phyloP scores from a whole-genome alignment of 2,888 invertebrate species.

The Tetragnatha montana region DNA sequence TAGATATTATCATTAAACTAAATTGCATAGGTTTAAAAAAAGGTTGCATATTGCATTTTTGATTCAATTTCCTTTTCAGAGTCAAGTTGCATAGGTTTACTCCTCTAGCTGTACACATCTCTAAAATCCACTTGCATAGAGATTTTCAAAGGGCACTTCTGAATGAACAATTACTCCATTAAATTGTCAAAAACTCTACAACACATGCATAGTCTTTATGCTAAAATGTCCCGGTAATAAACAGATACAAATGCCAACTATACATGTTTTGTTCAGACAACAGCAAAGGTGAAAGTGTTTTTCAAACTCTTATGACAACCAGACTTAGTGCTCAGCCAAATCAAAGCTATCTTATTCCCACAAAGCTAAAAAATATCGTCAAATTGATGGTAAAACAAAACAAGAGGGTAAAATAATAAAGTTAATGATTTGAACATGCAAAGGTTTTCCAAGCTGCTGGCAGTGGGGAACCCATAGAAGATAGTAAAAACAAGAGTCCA shows the following conservation, averaged over 20 bases:
- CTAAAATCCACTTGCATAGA: slow-evolving; percentile 53
- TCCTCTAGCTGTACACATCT: slow-evolving; percentile 47
- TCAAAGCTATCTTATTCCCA: slow-evolving; percentile 66
- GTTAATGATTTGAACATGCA: slow-evolving; percentile 44
- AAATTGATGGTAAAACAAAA: slow-evolving; percentile 26
- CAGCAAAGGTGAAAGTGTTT: slow-evolving; percentile 37
- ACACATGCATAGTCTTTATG: slow-evolving; percentile 56
- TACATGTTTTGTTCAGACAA: slow-evolving; percentile 68
- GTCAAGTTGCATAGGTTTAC: slow-evolving; percentile 50
- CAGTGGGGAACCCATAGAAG: slow-evolving; percentile 64
- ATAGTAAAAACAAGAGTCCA: slow-evolving; percentile 63
- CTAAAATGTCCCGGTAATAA: slow-evolving; percentile 31
- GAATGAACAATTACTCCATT: slow-evolving; percentile 50
- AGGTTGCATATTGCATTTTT: slow-evolving; percentile 36
- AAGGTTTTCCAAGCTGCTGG: slow-evolving; percentile 62
- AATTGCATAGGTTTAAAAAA: neutral
- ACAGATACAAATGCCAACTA: slow-evolving; percentile 53
- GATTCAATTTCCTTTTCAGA: slow-evolving; percentile 24
- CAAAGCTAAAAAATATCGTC: slow-evolving; percentile 23
- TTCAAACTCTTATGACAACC: slow-evolving; percentile 34
- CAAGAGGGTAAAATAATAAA: slow-evolving; percentile 28
- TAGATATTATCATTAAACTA: neutral
- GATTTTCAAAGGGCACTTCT: slow-evolving; percentile 65
- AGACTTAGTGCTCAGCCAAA: slow-evolving; percentile 66
- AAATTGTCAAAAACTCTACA: slow-evolving; percentile 53